Conservation (phyloP, 2,888 invertebrate species). For the Himalopsyche kuldschensis region DNA sequence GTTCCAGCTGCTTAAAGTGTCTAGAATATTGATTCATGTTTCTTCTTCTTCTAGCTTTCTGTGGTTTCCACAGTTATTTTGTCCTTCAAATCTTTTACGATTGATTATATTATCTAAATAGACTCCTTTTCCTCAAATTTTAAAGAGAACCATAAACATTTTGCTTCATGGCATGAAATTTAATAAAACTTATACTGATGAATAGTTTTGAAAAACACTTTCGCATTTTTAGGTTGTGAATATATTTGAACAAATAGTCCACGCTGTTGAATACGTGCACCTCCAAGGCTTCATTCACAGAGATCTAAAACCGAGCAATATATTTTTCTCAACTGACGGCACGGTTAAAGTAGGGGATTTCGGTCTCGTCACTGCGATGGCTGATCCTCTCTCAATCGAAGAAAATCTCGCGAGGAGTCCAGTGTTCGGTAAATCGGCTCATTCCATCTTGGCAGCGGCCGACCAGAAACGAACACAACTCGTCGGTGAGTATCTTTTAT, state of each 20-base stretch:
- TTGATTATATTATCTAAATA: too few species aligned
- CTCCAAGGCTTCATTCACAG: conserved; percentile 90
- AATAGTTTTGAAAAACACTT: not conserved
- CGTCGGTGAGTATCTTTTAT: conserved; percentile 56
- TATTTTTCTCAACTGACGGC: conserved; percentile 87
- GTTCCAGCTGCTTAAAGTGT: too few species aligned
- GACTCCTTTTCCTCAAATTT: too few species aligned
- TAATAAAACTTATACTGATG: not conserved
- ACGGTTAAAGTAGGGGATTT: conserved; percentile 96
- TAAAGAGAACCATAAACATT: too few species aligned
- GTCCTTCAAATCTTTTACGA: too few species aligned
- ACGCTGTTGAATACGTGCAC: conserved; percentile 96
- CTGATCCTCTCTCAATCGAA: conserved; percentile 56
- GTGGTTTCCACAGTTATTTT: too few species aligned
- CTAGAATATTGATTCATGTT: too few species aligned
- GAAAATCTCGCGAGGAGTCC: conserved; percentile 40
- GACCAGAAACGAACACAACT: conserved; percentile 62
- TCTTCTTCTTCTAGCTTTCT: too few species aligned
- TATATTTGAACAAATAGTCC: conserved; percentile 88
- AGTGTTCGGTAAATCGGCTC: conserved; percentile 1
- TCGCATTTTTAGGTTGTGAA: conserved; percentile 56
- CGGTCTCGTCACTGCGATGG: conserved; percentile 91
- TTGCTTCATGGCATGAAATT: too few species aligned
- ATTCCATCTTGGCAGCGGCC: conserved; percentile 10
- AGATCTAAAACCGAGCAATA: conserved; percentile 80